These are phyloP conservation scores for Upupa epops DNA, from an alignment of 2,113 vertebrate species.

Conservation along the genomic window DNA sequence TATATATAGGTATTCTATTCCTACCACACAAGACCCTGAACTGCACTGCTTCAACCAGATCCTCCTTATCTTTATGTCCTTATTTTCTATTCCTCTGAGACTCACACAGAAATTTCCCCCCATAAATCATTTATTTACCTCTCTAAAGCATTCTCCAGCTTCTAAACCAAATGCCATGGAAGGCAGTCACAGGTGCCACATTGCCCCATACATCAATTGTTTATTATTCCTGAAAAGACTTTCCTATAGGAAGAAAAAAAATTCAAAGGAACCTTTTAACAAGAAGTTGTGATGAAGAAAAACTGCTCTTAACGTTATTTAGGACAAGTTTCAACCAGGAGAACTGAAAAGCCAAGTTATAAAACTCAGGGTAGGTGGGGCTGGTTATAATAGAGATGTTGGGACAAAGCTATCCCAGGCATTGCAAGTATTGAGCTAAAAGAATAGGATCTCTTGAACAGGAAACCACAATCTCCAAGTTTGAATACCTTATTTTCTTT, in stretches of 20 bases:
- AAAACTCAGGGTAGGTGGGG: neutral
- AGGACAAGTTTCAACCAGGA: slow-evolving; percentile 42
- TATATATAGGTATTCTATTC: no score
- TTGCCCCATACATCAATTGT: neutral
- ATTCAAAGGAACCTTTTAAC: neutral
- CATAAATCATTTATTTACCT: neutral
- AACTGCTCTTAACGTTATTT: neutral
- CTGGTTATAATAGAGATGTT: neutral
- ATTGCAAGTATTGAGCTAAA: slow-evolving; percentile 7
- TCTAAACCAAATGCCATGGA: neutral
- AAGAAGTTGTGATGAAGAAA: neutral
- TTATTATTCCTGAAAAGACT: neutral
- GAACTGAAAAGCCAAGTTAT: neutral
- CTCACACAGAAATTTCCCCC: neutral
- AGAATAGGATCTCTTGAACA: slow-evolving; percentile 13
- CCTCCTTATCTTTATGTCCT: neutral
- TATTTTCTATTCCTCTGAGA: neutral
- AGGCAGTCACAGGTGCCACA: rapidly evolving
- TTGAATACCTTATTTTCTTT: slow-evolving; percentile 1
- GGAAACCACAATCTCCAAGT: slow-evolving; percentile 1
- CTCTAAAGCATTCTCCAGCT: neutral
- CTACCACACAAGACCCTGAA: no score
- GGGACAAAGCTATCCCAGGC: neutral
- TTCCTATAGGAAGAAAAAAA: neutral
- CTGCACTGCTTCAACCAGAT: no score